A percentile compares a stretch with the other conserved stretches of the same genome.
Conservation (phyloP, 2,888 invertebrate species). For the Gymnoscelis rufifasciata region DNA sequence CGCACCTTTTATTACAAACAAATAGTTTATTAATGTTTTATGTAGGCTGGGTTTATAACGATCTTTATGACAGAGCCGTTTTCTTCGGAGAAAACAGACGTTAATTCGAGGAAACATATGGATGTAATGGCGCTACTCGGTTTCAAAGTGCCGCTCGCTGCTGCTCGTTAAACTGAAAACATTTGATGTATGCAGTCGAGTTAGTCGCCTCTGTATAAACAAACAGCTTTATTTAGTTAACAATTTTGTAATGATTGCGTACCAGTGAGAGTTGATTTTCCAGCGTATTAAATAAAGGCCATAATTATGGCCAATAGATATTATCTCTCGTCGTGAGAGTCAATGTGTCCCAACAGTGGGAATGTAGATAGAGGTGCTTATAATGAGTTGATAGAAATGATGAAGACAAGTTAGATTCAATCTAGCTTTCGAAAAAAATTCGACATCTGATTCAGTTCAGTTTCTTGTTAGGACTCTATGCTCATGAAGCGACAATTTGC, state of each 20-base stretch:
- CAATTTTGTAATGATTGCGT: slow-evolving; percentile 36
- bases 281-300: background rate
- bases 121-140: slow-evolving; percentile 69
- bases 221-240: slow-evolving; percentile 65
- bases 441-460: too few species aligned
- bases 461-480: too few species aligned
- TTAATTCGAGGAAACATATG: slow-evolving; percentile 77
- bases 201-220: slow-evolving; percentile 57
- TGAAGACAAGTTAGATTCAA: too few species aligned
- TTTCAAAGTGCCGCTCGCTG: slow-evolving; percentile 72
- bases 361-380: too few species aligned
- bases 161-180: slow-evolving; percentile 55
- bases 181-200: slow-evolving; percentile 72
- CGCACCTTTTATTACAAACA: slow-evolving; percentile 60
- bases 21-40: slow-evolving; percentile 67
- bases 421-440: too few species aligned
- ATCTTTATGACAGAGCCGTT: slow-evolving; percentile 67
- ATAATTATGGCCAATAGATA: too few species aligned
- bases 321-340: too few species aligned
- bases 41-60: slow-evolving; percentile 56
- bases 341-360: too few species aligned
- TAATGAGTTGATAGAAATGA: too few species aligned
- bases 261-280: too few species aligned
- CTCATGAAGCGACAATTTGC: too few species aligned
- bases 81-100: slow-evolving; percentile 76